A percentile compares a stretch with the other conserved stretches of the same genome.
Evolutionary conservation across 1,140 invertebrate genomes (phyloP).

Genomic region (Nixonia krombeini): DNA sequence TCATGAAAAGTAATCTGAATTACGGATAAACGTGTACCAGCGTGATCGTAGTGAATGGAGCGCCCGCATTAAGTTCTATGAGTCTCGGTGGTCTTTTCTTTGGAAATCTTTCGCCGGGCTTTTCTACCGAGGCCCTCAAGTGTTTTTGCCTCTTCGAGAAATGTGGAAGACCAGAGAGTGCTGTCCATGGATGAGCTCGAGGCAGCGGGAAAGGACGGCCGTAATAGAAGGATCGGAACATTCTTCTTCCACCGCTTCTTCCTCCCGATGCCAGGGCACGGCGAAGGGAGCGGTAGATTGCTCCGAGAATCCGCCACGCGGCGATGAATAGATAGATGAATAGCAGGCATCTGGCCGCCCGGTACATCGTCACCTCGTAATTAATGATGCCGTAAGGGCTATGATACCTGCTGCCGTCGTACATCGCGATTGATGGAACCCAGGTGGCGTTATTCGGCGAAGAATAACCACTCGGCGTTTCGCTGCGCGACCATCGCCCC

Average conservation of each 20-base stretch:
- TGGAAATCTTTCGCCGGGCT: constrained; percentile 26
- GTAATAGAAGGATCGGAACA: constrained; percentile 39
- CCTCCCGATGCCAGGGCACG: constrained; percentile 17
- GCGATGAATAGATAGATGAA: constrained; percentile 29
- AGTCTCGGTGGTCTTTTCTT: constrained; percentile 23
- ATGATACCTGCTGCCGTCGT: not conserved
- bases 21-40: constrained; percentile 31
- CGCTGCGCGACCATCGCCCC: no score
- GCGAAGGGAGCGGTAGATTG: constrained; percentile 25
- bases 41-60: constrained; percentile 19
- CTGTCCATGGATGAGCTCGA: constrained; percentile 23
- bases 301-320: constrained; percentile 21
- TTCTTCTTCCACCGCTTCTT: constrained; percentile 26
- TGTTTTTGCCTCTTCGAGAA: constrained; percentile 34
- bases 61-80: constrained; percentile 24
- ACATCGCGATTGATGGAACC: constrained; percentile 8
- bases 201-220: constrained; percentile 10
- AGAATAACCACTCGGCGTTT: no score
- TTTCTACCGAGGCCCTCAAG: constrained; percentile 31
- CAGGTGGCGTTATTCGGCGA: no score
- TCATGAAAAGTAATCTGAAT: constrained; percentile 38
- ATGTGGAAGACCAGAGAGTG: constrained; percentile 24
- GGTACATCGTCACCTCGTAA: constrained; percentile 28
- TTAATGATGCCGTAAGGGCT: constrained; percentile 10
- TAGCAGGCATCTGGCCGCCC: constrained; percentile 9